phyloP scores from a whole-genome alignment of 2,113 vertebrate species.

The Brachyistius frenatus region DNA sequence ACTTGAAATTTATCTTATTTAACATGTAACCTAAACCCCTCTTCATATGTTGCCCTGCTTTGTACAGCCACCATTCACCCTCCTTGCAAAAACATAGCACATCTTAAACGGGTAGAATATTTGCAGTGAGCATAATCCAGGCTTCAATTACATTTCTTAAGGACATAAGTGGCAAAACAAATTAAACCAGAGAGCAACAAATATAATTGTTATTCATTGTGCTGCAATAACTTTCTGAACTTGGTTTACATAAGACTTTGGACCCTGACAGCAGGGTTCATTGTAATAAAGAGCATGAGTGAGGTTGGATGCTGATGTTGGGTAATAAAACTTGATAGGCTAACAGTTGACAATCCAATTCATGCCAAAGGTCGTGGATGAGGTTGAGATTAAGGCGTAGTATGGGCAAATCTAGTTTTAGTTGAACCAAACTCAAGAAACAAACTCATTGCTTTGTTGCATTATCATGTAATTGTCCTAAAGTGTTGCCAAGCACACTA shows the following conservation, averaged over 20 bases:
- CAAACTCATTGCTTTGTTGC: background rate
- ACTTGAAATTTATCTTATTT: background rate
- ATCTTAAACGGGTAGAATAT: background rate
- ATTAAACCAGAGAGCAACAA: background rate
- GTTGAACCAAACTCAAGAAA: background rate
- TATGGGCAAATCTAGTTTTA: background rate
- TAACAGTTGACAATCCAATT: slow-evolving; percentile 2
- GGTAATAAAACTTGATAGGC: slow-evolving; percentile 9
- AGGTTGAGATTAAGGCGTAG: slow-evolving; percentile 5
- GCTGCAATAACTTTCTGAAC: background rate
- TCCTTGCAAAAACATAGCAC: background rate
- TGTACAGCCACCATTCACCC: background rate
- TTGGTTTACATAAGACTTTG: slow-evolving; percentile 3
- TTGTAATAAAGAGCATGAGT: slow-evolving; percentile 21
- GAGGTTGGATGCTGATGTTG: slow-evolving; percentile 8
- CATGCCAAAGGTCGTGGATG: slow-evolving; percentile 23
- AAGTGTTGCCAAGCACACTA: slow-evolving; percentile 6
- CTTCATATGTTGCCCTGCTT: background rate
- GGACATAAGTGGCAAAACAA: slow-evolving; percentile 14
- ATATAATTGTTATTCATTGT: background rate
- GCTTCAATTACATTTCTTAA: slow-evolving; percentile 6
- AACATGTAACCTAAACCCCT: background rate
- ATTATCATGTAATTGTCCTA: background rate
- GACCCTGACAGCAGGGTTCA: background rate
- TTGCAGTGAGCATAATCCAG: background rate